phyloP scores from a whole-genome alignment of 2,113 vertebrate species.

The Hystrix brachyura region DNA sequence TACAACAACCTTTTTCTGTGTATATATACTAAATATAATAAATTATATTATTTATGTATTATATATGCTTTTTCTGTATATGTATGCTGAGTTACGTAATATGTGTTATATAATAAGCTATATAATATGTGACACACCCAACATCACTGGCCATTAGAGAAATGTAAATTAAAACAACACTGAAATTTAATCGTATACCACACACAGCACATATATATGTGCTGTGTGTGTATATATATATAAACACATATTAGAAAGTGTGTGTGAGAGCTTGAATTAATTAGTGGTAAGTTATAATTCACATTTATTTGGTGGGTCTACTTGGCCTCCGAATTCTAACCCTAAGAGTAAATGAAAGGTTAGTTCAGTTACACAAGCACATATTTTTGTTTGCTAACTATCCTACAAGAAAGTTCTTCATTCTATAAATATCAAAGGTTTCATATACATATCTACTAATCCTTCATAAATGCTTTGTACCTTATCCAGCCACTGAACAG shows the following conservation, averaged over 20 bases:
- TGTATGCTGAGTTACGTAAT: no score
- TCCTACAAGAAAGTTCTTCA: not conserved
- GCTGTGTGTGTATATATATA: no score
- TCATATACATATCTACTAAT: fast-evolving
- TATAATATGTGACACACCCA: no score
- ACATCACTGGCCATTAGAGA: no score
- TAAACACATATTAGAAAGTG: not conserved
- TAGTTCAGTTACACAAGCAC: not conserved
- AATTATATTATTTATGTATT: no score
- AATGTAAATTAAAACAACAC: no score
- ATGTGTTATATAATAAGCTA: no score
- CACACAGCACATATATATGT: no score
- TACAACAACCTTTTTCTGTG: not conserved
- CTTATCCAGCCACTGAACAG: fast-evolving
- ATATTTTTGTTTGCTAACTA: not conserved
- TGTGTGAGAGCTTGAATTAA: not conserved
- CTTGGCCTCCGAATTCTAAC: not conserved
- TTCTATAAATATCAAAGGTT: not conserved
- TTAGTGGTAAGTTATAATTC: not conserved
- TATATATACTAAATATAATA: not conserved
- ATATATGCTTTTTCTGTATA: no score
- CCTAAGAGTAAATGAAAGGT: not conserved
- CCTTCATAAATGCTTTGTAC: not conserved
- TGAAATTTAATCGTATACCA: no score
- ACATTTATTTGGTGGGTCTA: not conserved